These are phyloP conservation scores for Drosophila pseudotalamancana DNA, from an alignment of 2,888 invertebrate species.

Conservation along the genomic window DNA sequence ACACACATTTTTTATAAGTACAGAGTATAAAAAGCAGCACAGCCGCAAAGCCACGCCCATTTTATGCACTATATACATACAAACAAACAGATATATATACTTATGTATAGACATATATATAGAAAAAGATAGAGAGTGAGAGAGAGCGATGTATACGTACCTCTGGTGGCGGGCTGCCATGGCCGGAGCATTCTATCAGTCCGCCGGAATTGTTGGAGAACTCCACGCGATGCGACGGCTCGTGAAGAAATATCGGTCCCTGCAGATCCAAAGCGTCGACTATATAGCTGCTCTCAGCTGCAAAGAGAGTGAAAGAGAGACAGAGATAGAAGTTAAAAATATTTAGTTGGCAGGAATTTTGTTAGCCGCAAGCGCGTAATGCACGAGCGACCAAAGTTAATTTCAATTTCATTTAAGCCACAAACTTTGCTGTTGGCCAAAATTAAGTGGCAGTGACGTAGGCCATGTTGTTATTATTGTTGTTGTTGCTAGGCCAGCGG, in stretches of 20 bases:
- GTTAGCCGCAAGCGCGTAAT: constrained; percentile 24
- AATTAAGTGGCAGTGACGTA: constrained; percentile 61
- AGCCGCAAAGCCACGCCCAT: constrained; percentile 20
- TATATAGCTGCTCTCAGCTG: constrained; percentile 67
- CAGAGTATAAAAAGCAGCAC: too few relatives aligned
- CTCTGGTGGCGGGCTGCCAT: constrained; percentile 89
- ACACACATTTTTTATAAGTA: too few relatives aligned
- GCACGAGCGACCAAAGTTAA: constrained; percentile 66
- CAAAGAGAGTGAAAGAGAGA: constrained; percentile 7
- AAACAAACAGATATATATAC: too few relatives aligned
- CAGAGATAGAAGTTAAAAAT: background rate
- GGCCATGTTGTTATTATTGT: constrained; percentile 13
- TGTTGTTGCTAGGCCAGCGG: constrained; percentile 36
- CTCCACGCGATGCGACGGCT: constrained; percentile 90
- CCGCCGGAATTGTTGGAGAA: constrained; percentile 91
- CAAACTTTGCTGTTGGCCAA: constrained; percentile 36
- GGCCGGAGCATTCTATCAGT: constrained; percentile 88
- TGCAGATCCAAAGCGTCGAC: constrained; percentile 87
- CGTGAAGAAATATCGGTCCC: constrained; percentile 88
- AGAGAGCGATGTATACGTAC: constrained; percentile 84
- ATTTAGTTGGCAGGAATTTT: constrained; percentile 46
- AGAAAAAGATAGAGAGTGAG: too few relatives aligned
- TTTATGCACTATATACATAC: constrained; percentile 2
- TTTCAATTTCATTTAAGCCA: constrained; percentile 72
- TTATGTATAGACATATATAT: too few relatives aligned